A percentile compares a stretch with the other conserved stretches of the same genome.
These are phyloP conservation scores for Sylvietta virens DNA, from an alignment of 2,113 vertebrate genomes.

Conservation along the genomic window DNA sequence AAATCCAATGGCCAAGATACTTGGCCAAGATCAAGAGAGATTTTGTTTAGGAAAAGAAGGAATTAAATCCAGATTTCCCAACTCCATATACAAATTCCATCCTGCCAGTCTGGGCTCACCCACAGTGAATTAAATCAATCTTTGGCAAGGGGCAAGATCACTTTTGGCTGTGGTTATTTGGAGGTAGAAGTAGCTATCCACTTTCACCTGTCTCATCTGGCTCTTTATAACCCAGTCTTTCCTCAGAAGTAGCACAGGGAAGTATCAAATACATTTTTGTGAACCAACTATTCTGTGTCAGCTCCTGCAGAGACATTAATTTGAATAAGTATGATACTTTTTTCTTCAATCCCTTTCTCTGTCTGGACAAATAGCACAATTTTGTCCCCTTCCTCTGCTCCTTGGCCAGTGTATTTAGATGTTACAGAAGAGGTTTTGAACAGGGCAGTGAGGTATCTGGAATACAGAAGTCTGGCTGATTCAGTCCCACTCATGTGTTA, in stretches of 20 bases:
- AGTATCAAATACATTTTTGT: neutral
- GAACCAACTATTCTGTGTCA: neutral
- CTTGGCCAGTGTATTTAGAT: neutral
- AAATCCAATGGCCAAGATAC: neutral
- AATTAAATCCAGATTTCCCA: neutral
- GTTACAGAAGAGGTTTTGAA: neutral
- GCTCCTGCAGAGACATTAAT: neutral
- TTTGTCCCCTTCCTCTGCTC: neutral
- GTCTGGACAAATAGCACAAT: neutral
- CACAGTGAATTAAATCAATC: neutral
- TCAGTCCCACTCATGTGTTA: constrained; percentile 36
- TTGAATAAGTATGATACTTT: neutral
- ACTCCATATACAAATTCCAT: neutral
- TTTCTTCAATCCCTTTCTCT: neutral
- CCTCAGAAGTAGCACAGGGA: neutral
- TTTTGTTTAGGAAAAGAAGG: neutral
- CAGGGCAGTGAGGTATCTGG: neutral
- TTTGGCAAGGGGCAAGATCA: neutral
- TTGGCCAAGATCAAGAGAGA: neutral
- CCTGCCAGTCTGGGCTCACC: neutral
- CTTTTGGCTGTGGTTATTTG: neutral
- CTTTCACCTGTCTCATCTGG: neutral
- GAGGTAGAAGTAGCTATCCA: neutral
- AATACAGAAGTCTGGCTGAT: neutral
- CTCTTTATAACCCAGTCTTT: neutral